phyloP scores from a whole-genome alignment of 2,888 invertebrate species.

The Pilophorus perplexus region DNA sequence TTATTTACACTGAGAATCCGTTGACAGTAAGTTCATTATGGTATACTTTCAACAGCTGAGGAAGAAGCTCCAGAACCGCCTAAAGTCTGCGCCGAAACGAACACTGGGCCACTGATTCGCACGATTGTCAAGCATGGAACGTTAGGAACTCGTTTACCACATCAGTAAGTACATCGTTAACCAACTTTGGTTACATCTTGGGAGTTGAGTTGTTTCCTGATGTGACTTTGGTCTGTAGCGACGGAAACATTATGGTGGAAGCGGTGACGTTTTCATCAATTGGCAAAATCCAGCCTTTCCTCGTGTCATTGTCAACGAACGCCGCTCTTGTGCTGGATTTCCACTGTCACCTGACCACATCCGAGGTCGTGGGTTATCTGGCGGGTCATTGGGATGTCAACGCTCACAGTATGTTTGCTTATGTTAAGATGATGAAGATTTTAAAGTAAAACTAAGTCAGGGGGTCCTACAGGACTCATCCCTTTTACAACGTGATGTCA shows the following conservation, averaged over 20 bases:
- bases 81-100: constrained; percentile 54
- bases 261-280: constrained; percentile 82
- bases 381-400: constrained; percentile 94
- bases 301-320: constrained; percentile 81
- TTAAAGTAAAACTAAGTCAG: too few species aligned
- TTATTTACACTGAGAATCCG: too few species aligned
- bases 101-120: constrained; percentile 51
- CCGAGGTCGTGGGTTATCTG: constrained; percentile 93
- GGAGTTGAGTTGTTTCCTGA: too few species aligned
- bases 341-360: constrained; percentile 89
- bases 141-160: constrained; percentile 64
- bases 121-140: constrained; percentile 73
- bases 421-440: neutral
- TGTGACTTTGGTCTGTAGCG: too few species aligned
- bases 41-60: too few species aligned
- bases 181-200: too few species aligned
- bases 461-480: too few species aligned
- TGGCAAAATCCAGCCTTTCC: constrained; percentile 89
- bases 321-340: constrained; percentile 85
- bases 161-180: constrained; percentile 64
- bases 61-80: constrained; percentile 52
- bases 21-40: too few species aligned
- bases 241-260: constrained; percentile 85
- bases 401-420: constrained; percentile 73
- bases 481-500: too few species aligned